phyloP scores from a whole-genome alignment of 2,888 invertebrate species.

The Mactromeris polynyma region DNA sequence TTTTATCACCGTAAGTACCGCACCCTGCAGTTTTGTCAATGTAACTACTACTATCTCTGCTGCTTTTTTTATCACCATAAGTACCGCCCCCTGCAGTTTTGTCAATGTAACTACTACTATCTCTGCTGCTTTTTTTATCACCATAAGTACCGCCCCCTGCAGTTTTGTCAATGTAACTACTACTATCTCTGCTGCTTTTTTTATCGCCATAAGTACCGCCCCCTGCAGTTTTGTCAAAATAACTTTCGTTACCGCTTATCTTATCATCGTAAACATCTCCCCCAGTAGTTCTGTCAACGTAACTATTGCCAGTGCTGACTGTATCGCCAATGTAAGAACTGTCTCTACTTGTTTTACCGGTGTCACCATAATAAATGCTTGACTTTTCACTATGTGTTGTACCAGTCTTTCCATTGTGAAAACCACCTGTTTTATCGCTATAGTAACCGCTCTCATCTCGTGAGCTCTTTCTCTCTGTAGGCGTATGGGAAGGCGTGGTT shows the following conservation, averaged over 20 bases:
- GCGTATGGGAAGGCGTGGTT: not conserved
- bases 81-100: not conserved
- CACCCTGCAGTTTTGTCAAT: not conserved
- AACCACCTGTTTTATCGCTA: constrained; percentile 33
- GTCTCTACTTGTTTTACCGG: not conserved
- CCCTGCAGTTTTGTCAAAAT: not conserved
- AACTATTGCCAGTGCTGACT: not conserved
- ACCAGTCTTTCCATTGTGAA: constrained; percentile 17
- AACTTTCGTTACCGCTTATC: not conserved
- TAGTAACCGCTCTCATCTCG: constrained; percentile 31
- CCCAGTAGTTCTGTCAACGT: not conserved
- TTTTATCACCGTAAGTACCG: constrained; percentile 9
- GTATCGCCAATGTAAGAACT: not conserved
- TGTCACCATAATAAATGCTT: not conserved
- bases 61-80: not conserved
- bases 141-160: not conserved
- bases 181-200: constrained; percentile 18
- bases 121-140: not conserved
- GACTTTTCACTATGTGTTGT: not conserved
- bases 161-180: constrained; percentile 12
- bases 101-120: not conserved
- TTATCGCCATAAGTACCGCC: not conserved
- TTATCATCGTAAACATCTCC: not conserved
- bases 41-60: not conserved
- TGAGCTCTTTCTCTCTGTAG: constrained; percentile 23